Base-by-base conservation (phyloP, 2,888 invertebrate genomes). In the Stenodema calcarata region DNA sequence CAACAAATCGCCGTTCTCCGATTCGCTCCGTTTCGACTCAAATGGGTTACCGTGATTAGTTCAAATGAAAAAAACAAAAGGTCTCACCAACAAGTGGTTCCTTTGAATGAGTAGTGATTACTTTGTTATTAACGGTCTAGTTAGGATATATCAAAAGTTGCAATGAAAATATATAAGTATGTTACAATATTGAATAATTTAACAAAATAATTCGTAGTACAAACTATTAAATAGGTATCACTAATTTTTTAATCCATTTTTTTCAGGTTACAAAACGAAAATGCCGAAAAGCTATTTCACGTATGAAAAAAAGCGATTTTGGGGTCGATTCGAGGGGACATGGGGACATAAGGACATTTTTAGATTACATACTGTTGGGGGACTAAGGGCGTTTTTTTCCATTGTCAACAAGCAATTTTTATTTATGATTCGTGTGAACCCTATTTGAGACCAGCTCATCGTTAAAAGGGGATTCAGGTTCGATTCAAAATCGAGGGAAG, bases 111-210 rank as follows among this genome's bases (percentile, higher is more conserved):
- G 23, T 62, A 62, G 62, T 23, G 6, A 62, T 62, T 18, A 50
- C 9, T 23, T 62, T 23, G 0, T 23, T 18, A 23, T 54, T 62
- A 23, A 7, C 62, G 62, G 62, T 62, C 62, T 62, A 62, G 62
- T 62, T 62, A 62, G 62, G 62, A 62, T 23, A 62, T 62, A 62
- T 23, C 62, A 62, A 62, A 62, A 62, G 62, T 62, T 62, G 23
- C 62, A 62, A 62, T 62, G 62, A 62, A 62, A 62, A 62, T 62
- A 62, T 62, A 62, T 62, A 62, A 47, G 47, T 62, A 62, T 62
- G 62, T 62, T 62, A 62, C 62, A 23, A 27, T 62, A 62, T 62
- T 62, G 23, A 62, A 62, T 62, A 23, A 62, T 62, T 62, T 62
- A 62, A 62, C 62, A 62, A 62, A 62, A 62, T 62, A 62, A 4